These are phyloP conservation scores for Cryptocephalus primarius DNA, from an alignment of 2,888 invertebrate genomes.

Conservation along the genomic window DNA sequence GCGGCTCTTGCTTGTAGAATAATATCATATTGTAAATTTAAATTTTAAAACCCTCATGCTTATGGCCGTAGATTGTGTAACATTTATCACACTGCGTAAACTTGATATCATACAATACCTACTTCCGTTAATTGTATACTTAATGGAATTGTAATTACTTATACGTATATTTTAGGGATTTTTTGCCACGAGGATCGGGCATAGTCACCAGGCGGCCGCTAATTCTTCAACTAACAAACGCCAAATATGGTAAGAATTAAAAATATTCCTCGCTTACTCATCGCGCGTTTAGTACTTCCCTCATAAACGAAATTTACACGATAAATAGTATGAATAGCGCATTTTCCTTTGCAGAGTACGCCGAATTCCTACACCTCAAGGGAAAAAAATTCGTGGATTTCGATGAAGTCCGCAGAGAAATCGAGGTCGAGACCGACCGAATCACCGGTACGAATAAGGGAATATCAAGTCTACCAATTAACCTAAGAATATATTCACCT, in stretches of 20 bases:
- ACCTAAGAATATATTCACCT: conserved; percentile 95
- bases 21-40: too few species aligned
- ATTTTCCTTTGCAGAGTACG: conserved; percentile 61
- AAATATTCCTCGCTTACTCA: background rate
- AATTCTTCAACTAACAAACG: conserved; percentile 82
- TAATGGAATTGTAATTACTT: too few species aligned
- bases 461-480: conserved; percentile 96
- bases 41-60: too few species aligned
- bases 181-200: conserved; percentile 89
- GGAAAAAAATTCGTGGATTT: conserved; percentile 95
- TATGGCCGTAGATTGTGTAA: too few species aligned
- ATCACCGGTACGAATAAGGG: conserved; percentile 97
- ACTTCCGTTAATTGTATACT: too few species aligned
- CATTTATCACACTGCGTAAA: too few species aligned
- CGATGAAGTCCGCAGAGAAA: conserved; percentile 89
- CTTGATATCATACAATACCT: too few species aligned
- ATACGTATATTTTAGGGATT: conserved; percentile 61
- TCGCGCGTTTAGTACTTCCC: background rate
- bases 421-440: conserved; percentile 96
- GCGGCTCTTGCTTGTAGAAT: too few species aligned
- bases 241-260: conserved; percentile 54
- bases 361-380: conserved; percentile 97
- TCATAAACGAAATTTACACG: too few species aligned
- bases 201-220: conserved; percentile 95
- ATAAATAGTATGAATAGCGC: too few species aligned